Percentiles rank a stretch among this genome's conserved stretches.
These are phyloP conservation scores for Rhamphomyia laevipes DNA, from an alignment of 2,888 invertebrate genomes.

Conservation along the genomic window DNA sequence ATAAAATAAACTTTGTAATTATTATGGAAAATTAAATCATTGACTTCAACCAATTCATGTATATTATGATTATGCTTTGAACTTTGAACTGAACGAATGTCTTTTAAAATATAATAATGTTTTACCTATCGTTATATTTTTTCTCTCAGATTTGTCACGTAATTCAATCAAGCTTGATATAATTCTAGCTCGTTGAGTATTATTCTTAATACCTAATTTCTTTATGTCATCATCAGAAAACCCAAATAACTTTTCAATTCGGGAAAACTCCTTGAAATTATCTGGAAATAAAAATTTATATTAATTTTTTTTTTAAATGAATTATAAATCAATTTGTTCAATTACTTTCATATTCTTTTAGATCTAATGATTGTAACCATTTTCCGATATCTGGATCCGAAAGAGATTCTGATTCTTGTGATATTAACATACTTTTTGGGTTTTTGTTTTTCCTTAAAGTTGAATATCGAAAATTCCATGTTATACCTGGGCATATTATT, in stretches of 20 bases:
- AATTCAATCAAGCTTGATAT: constrained; percentile 51
- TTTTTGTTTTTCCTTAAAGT: constrained; percentile 27
- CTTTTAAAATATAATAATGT: too few relatives aligned
- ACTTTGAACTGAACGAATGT: too few relatives aligned
- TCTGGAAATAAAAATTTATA: constrained; percentile 11
- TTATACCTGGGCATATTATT: constrained; percentile 28
- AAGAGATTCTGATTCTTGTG: constrained; percentile 14
- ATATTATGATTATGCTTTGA: too few relatives aligned
- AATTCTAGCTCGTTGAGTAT: constrained; percentile 51
- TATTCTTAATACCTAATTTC: constrained; percentile 48
- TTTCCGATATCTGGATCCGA: constrained; percentile 42
- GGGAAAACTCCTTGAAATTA: constrained; percentile 40
- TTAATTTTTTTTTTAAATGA: neutral
- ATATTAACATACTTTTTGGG: constrained; percentile 23
- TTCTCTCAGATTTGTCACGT: constrained; percentile 44
- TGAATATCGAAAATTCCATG: constrained; percentile 40
- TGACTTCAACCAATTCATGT: too few relatives aligned
- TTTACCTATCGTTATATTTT: constrained; percentile 15
- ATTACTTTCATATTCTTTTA: constrained; percentile 15
- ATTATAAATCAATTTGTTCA: neutral
- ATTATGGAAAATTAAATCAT: neutral
- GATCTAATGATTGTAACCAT: constrained; percentile 42
- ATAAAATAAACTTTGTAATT: neutral
- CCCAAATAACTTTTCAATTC: constrained; percentile 47
- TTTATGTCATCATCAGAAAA: constrained; percentile 47